Percentiles rank a stretch among this genome's conserved stretches.
Evolutionary conservation across 2,888 invertebrate genomes (phyloP).

Genomic region (Morpho deidamia): DNA sequence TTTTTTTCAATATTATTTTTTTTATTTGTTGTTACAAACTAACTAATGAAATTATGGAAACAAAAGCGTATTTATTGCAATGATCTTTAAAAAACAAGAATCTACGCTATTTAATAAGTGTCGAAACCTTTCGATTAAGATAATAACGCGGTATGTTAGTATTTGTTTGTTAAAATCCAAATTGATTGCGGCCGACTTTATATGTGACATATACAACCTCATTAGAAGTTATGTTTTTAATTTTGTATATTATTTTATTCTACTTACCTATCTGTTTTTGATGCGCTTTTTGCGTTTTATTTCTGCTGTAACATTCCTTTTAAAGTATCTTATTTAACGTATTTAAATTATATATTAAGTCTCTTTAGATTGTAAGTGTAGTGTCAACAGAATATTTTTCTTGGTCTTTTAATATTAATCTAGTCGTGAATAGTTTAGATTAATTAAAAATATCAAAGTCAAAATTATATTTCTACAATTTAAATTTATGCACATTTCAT

Average conservation of each 20-base stretch:
- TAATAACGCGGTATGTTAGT: no score
- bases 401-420: conserved; percentile 31
- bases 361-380: conserved; percentile 15
- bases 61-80: no score
- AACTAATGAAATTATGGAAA: no score
- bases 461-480: conserved; percentile 2
- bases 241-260: conserved; percentile 5
- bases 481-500: background rate
- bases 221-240: background rate
- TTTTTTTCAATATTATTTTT: no score
- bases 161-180: no score
- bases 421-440: conserved; percentile 37
- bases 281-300: conserved; percentile 1
- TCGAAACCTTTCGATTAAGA: no score
- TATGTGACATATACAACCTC: no score
- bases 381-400: conserved; percentile 17
- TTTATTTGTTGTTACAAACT: no score
- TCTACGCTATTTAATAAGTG: no score
- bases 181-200: no score
- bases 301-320: conserved; percentile 18
- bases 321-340: conserved; percentile 3
- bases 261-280: conserved; percentile 2
- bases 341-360: background rate
- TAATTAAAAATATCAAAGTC: conserved; percentile 5
- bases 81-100: no score